Conservation (phyloP, 2,888 invertebrate genomes). For the Fragum sueziense region DNA sequence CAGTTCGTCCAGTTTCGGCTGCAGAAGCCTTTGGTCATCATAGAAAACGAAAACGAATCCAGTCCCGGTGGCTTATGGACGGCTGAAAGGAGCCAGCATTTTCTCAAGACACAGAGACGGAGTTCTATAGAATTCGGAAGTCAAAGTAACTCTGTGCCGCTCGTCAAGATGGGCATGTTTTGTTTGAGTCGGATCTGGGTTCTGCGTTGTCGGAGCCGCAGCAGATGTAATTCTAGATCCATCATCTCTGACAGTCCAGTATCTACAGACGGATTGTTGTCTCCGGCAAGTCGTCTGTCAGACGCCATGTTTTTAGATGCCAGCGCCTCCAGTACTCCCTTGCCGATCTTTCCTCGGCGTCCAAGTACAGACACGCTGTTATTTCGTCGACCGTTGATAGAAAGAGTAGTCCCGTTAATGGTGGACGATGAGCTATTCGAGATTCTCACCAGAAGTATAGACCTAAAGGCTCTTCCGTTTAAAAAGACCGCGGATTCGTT, state of each 20-base stretch:
- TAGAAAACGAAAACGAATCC: not conserved
- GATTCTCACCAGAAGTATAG: conserved; percentile 30
- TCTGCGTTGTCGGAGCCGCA: not conserved
- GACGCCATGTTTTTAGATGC: not conserved
- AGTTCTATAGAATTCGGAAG: not conserved
- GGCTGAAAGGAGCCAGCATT: not conserved
- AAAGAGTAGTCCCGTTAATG: conserved; percentile 30
- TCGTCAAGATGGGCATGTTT: not conserved
- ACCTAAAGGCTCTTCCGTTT: conserved; percentile 41
- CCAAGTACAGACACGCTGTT: conserved; percentile 27
- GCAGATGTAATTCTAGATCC: not conserved
- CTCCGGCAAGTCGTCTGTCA: conserved; percentile 1
- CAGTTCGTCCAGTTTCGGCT: conserved; percentile 24
- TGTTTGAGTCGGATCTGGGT: conserved; percentile 5
- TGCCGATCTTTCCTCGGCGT: conserved; percentile 32
- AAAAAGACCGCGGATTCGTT: conserved; percentile 36
- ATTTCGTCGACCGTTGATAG: conserved; percentile 42
- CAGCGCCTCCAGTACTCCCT: conserved; percentile 27
- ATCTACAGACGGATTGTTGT: not conserved
- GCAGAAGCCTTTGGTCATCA: not conserved
- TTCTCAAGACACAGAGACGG: not conserved
- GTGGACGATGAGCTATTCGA: conserved; percentile 38
- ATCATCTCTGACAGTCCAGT: not conserved
- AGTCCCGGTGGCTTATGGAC: not conserved
- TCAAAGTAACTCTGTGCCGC: too few species aligned